Conservation (phyloP, 2,113 vertebrate species). For the Pandion haliaetus region DNA sequence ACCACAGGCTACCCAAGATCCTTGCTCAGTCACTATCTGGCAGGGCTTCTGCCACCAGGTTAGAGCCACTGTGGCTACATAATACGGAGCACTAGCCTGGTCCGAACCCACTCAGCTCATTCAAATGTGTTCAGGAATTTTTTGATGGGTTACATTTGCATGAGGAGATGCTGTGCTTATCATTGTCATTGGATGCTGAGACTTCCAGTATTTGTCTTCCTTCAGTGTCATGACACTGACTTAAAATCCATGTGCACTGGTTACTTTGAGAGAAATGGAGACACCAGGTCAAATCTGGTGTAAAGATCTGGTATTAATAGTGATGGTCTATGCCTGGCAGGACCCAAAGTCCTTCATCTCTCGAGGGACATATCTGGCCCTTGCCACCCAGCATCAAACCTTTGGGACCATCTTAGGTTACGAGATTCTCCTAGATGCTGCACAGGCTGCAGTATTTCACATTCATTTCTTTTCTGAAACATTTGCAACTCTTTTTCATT, state of each 20-base stretch:
- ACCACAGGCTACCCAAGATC: accelerated
- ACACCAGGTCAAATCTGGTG: not conserved
- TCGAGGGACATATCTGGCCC: too few species aligned
- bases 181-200: too few species aligned
- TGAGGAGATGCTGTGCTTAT: accelerated
- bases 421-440: not conserved
- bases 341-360: not conserved
- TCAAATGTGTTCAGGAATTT: not conserved
- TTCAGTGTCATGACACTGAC: not conserved
- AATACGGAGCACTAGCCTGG: not conserved
- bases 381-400: not conserved
- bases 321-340: not conserved
- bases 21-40: not conserved
- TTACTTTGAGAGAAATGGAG: not conserved
- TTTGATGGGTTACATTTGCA: not conserved
- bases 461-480: not conserved
- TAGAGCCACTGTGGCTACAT: not conserved
- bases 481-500: not conserved
- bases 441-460: not conserved
- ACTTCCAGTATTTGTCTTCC: not conserved
- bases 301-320: not conserved
- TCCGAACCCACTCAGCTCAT: not conserved
- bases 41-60: not conserved
- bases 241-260: not conserved
- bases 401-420: not conserved